Base-by-base conservation (phyloP, 2,888 invertebrate genomes). In the Pseudococcus viburni region DNA sequence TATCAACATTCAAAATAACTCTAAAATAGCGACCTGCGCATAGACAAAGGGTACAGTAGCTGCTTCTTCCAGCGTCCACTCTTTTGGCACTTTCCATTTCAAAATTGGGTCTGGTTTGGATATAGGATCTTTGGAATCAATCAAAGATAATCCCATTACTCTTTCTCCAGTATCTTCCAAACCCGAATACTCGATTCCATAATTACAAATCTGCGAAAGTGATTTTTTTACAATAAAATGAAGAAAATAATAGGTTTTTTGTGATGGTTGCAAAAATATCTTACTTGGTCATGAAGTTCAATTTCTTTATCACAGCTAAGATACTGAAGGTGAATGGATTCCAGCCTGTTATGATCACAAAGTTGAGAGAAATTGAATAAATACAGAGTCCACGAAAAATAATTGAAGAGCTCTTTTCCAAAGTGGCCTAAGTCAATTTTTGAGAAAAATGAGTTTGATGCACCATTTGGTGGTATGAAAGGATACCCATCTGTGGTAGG, bases 51-150 rank as follows among this genome's bases (percentile, higher is more conserved):
- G 88, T 1, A 88, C 26, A 48, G 77, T 85, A 8, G 85, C 26
- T 12, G 77, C 85, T 3, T 85, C 85, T 88, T 88, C 85, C 22
- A 85, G 42, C 9, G 33, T 77, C 88, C 88, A 88, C 9, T 33
- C 5, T 22, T 85, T 39, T n/a, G 88, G 77, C 11, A 88, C 51
- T 22, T 26, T 48, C 88, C 88, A 88, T 22, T 12, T 64, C 39
- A 88, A 42, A 33, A 51, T 85, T 26, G 85, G 42, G 77, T 88
- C 77, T 11, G 55, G 39, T 26, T 84, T 19, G 6, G 86, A 42
- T n/a, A 46, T 3, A 7, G 84, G 68, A 8, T 84, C 48, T 15
- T 12, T n/a, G 1, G 85, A 48, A 85, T 51, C 11, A 3, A 77
- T 33, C 26, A 33, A 55, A 12, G 85, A 22, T 77, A 88, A 73